A percentile compares a stretch with the other conserved stretches of the same genome.
Conservation (phyloP, 2,888 invertebrate species). For the Andrena haemorrhoa region DNA sequence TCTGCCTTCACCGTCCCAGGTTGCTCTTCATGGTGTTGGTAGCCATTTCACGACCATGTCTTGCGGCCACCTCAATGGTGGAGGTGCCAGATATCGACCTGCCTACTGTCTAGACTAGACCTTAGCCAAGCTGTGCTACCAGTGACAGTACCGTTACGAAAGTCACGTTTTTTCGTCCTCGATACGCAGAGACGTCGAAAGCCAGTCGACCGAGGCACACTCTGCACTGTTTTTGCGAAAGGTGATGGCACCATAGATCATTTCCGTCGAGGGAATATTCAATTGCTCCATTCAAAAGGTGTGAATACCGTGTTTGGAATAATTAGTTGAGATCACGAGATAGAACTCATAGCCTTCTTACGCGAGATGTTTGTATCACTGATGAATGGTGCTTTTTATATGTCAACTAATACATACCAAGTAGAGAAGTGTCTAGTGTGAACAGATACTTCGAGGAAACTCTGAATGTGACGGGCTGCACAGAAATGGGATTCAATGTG, state of each 20-base stretch:
- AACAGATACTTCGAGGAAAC: not conserved
- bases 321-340: not conserved
- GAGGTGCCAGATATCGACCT: conserved; percentile 81
- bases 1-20: conserved; percentile 15
- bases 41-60: conserved; percentile 52
- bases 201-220: conserved; percentile 34
- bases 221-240: conserved; percentile 19
- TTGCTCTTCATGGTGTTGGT: conserved; percentile 39
- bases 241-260: conserved; percentile 7
- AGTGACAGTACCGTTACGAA: conserved; percentile 68
- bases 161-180: conserved; percentile 59
- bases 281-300: not conserved
- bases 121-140: conserved; percentile 68
- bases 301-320: not conserved
- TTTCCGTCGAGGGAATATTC: not conserved
- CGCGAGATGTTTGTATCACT: too few relatives aligned
- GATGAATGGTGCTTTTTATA: too few relatives aligned
- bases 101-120: conserved; percentile 79
- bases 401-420: too few relatives aligned
- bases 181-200: conserved; percentile 47
- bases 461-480: not conserved
- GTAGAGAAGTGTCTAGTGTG: too few relatives aligned
- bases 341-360: not conserved
- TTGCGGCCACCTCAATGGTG: conserved; percentile 51
- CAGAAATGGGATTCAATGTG: not conserved